Base-by-base conservation (phyloP, 1,140 invertebrate species). In the Medauroidea extradentata region DNA sequence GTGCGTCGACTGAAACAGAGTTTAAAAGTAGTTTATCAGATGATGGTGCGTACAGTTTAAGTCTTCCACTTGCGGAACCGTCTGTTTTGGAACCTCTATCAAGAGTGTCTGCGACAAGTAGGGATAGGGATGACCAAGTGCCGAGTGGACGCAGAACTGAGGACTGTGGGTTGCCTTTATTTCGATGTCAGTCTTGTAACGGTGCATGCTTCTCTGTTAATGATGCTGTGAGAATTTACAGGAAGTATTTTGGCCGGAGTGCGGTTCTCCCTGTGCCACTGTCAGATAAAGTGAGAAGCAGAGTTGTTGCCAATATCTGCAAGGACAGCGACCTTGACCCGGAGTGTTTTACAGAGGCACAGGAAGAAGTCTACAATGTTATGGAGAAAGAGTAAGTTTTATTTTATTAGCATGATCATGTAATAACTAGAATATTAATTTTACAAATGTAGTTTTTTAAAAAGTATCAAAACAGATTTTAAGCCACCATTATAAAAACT, bases 351-450 rank as follows among this genome's bases (percentile, higher is more conserved):
- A 77, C 78, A 27, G 71, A 82, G 65, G 80, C 87, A 67, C 82
- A 88, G 76, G 73, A 84, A 68, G 75, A 81, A 77, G 76, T 93
- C 67, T 77, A 83, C 67, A 74, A 82, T 63, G 70, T 81, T 65
- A 80, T 90, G 71, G 81, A 87, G 56, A 76, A 75, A 43, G 78
- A 84, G 68, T 77, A 69, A 71, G 74, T 69, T 27, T 23, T 24
- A 9, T 27, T 7, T 50, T 23, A 19, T 11, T 50, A 14, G 14
- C n/a, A 21, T 50, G 4, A 21, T 50, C 4, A 14, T 5, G 0
- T 43, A 19, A 16, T 11, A 43, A 7, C 0, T 43, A 4, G 41
- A 5, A 9, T n/a, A 43, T n/a, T n/a, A n/a, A n/a, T n/a, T n/a
- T n/a, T n/a, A 41, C 39, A 41, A 14, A 41, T 16, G 13, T 41